Conservation (phyloP, 2,797 vertebrate genomes). For the Dromococcyx pavoninus region DNA sequence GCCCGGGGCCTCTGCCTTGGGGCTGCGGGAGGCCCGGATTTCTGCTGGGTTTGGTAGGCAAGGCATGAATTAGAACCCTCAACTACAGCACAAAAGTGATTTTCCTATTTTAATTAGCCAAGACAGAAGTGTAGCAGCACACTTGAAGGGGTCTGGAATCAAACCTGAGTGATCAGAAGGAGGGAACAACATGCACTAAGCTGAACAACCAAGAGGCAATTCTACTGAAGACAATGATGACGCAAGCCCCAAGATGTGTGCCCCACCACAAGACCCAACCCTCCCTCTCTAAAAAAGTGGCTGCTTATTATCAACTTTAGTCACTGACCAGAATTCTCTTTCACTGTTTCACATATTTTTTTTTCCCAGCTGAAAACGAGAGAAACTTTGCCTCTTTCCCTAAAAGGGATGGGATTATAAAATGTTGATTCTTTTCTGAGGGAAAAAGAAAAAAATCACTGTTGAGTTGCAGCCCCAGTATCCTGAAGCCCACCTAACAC, state of each 20-base stretch:
- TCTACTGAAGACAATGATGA: accelerated
- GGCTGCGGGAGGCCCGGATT: no score
- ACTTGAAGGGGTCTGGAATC: no score
- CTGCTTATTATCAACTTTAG: background rate
- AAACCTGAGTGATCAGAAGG: no score
- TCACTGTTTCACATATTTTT: background rate
- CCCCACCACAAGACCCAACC: no score
- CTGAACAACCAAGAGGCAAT: background rate
- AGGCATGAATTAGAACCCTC: background rate
- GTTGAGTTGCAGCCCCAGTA: background rate
- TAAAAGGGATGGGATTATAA: background rate
- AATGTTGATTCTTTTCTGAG: background rate
- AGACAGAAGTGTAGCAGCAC: background rate
- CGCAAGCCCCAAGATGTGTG: background rate
- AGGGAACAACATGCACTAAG: background rate
- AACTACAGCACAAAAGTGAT: background rate
- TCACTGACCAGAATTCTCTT: background rate
- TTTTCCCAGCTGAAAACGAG: background rate
- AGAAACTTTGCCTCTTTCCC: background rate
- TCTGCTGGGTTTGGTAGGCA: background rate
- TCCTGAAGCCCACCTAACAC: background rate
- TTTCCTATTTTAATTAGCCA: background rate
- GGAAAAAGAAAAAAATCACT: no score
- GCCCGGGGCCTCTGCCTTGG: background rate
- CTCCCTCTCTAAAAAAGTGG: background rate